A percentile compares a stretch with the other conserved stretches of the same genome.
Conservation (phyloP, 2,113 vertebrate genomes). For the Platanista minor region DNA sequence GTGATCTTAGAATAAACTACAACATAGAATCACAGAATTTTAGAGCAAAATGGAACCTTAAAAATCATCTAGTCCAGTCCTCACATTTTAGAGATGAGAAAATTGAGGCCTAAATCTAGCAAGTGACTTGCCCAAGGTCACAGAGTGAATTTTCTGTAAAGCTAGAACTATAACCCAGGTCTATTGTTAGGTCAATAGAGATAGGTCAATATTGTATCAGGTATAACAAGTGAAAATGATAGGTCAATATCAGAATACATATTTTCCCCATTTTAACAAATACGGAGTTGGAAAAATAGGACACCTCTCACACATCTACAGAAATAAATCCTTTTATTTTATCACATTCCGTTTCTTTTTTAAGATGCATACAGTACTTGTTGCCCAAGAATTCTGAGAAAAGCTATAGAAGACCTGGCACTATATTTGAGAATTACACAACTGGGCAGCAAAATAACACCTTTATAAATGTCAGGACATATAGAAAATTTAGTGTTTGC, state of each 20-base stretch:
- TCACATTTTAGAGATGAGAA: neutral
- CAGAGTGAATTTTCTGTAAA: neutral
- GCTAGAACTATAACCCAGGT: neutral
- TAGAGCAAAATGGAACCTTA: neutral
- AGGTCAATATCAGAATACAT: neutral
- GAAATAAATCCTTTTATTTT: constrained; percentile 84
- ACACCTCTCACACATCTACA: constrained; percentile 68
- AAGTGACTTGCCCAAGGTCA: neutral
- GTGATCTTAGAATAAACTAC: neutral
- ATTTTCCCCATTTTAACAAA: constrained; percentile 30
- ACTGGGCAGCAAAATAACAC: constrained; percentile 76
- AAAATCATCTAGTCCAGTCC: neutral
- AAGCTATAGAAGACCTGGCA: constrained; percentile 87
- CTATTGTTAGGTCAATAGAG: neutral
- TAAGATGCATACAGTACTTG: constrained; percentile 84
- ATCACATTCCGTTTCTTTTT: constrained; percentile 83
- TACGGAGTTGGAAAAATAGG: constrained; percentile 33
- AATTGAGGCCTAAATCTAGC: neutral
- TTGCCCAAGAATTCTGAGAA: constrained; percentile 78
- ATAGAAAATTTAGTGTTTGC: constrained; percentile 73
- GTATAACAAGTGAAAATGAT: neutral
- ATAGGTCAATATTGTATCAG: neutral
- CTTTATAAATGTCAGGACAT: constrained; percentile 77
- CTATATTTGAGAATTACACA: constrained; percentile 85
- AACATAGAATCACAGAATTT: neutral